These are phyloP conservation scores for Epistrophe grossulariae DNA, from an alignment of 2,888 invertebrate genomes.

Conservation along the genomic window DNA sequence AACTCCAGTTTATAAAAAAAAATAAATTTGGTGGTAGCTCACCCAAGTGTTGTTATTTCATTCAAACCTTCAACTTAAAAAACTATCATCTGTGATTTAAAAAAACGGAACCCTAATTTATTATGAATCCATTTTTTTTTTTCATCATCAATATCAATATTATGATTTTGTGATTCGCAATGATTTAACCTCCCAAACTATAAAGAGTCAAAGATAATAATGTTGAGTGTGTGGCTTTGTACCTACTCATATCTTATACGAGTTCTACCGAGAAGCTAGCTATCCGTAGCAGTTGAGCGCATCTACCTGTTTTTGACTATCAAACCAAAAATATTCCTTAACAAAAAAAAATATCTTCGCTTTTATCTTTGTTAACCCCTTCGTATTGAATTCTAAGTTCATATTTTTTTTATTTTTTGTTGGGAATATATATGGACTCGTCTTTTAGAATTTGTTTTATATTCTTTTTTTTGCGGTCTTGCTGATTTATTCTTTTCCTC, in stretches of 20 bases:
- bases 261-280: background rate
- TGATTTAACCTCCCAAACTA: background rate
- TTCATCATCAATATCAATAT: no score
- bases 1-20: no score
- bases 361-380: constrained; percentile 11
- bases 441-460: background rate
- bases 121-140: no score
- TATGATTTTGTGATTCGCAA: background rate
- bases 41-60: no score
- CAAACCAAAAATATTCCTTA: constrained; percentile 7
- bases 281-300: constrained; percentile 6
- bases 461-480: background rate
- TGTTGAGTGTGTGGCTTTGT: background rate
- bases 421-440: background rate
- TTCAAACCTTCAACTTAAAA: no score
- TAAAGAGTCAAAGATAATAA: background rate
- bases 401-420: background rate
- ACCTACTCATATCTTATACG: background rate
- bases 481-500: constrained; percentile 20
- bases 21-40: no score
- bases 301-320: constrained; percentile 45
- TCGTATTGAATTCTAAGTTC: background rate
- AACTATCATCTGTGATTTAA: no score
- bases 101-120: no score
- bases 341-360: background rate